A percentile compares a stretch with the other conserved stretches of the same genome.
Evolutionary conservation across 2,113 vertebrate genomes (phyloP).

Genomic region (Myanophis thanlyinensis): DNA sequence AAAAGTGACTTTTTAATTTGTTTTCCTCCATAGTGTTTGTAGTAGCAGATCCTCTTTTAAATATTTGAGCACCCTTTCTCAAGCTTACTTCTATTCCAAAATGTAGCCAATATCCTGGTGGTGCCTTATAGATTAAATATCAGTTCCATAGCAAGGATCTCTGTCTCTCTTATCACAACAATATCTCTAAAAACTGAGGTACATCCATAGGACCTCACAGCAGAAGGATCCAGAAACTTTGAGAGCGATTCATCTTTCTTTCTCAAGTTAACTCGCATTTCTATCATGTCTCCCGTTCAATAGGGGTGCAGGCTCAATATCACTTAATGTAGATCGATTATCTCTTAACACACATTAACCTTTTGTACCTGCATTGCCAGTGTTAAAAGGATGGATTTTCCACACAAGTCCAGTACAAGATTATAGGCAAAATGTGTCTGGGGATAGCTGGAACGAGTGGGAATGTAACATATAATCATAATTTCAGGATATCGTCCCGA

Average conservation of each 20-base stretch:
- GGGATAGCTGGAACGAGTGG: not conserved
- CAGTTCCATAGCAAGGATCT: not conserved
- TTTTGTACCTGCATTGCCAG: not conserved
- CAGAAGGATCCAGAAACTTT: not conserved
- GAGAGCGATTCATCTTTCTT: not conserved
- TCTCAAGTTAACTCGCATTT: not conserved
- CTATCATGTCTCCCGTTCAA: not conserved
- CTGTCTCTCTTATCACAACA: not conserved
- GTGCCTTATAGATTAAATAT: not conserved
- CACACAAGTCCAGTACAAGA: not conserved
- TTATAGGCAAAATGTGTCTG: not conserved
- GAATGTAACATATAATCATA: not conserved
- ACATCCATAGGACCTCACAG: not conserved
- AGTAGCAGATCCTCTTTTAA: not conserved
- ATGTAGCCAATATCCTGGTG: not conserved
- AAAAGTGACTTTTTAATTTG: not conserved
- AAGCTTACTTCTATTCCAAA: not conserved
- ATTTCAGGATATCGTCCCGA: not conserved
- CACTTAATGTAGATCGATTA: not conserved
- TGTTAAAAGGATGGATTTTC: not conserved
- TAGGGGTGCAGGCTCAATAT: not conserved
- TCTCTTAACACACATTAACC: conserved; percentile 12
- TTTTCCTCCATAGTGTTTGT: not conserved
- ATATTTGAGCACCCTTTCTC: not conserved
- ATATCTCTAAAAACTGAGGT: not conserved